These are phyloP conservation scores for Penaeus monodon DNA, from an alignment of 2,888 invertebrate genomes.

Conservation along the genomic window DNA sequence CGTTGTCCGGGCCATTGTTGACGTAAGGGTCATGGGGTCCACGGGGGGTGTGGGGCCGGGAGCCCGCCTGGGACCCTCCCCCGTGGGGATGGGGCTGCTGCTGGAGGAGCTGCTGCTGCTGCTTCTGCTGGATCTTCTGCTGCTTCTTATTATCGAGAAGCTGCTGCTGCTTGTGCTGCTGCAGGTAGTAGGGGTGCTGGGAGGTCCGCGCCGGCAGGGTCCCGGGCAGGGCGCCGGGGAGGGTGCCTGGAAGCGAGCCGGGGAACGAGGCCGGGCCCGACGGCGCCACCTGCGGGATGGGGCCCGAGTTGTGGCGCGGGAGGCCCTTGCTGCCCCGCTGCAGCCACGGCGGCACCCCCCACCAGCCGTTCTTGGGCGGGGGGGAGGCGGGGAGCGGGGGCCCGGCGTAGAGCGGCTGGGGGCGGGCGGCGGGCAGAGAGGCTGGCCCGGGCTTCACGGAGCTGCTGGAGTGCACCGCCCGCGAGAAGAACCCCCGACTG, in stretches of 20 bases:
- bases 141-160: slow-evolving; percentile 1
- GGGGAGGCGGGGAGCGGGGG: slow-evolving; percentile 29
- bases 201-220: neutral
- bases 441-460: slow-evolving; percentile 53
- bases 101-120: slow-evolving; percentile 8
- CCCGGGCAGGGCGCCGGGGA: slow-evolving; percentile 26
- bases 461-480: slow-evolving; percentile 57
- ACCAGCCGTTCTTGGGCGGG: slow-evolving; percentile 41
- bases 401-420: slow-evolving; percentile 18
- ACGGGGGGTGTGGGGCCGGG: slow-evolving; percentile 42
- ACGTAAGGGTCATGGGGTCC: slow-evolving; percentile 47
- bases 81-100: neutral
- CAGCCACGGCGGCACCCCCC: slow-evolving; percentile 52
- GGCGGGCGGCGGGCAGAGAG: slow-evolving; percentile 20
- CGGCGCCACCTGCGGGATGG: slow-evolving; percentile 45
- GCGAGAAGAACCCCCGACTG: slow-evolving; percentile 57
- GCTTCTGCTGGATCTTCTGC: slow-evolving; percentile 7
- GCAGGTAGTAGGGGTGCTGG: slow-evolving; percentile 24
- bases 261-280: slow-evolving; percentile 38
- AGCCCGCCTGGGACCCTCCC: slow-evolving; percentile 11
- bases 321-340: slow-evolving; percentile 51
- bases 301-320: slow-evolving; percentile 48
- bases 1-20: slow-evolving; percentile 32
- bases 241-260: slow-evolving; percentile 14
- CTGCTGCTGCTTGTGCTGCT: slow-evolving; percentile 16